Percentiles rank a stretch among this genome's conserved stretches.
Conservation (phyloP, 2,888 invertebrate genomes). For the Aplocera efformata region DNA sequence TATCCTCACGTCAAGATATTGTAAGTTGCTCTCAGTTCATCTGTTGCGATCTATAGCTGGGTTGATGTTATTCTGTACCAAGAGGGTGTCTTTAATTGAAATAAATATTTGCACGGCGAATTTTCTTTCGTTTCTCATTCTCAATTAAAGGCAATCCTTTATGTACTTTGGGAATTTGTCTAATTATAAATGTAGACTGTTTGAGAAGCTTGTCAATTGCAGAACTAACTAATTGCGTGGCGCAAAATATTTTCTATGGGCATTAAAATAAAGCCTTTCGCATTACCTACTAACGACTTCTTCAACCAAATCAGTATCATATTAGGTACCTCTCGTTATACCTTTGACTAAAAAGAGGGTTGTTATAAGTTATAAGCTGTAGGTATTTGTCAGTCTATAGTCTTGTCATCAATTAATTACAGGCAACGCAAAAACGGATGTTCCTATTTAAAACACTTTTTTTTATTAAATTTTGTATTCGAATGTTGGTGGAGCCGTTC, state of each 20-base stretch:
- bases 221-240: constrained; percentile 15
- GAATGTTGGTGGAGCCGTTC: no score
- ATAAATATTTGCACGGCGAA: constrained; percentile 71
- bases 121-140: constrained; percentile 51
- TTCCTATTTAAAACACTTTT: no score
- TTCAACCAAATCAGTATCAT: no score
- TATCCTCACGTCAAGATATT: no score
- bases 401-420: no score
- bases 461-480: no score
- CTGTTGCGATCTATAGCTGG: constrained; percentile 15
- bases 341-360: no score
- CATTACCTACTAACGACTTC: neutral
- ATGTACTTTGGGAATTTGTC: constrained; percentile 27
- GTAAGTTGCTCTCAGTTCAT: no score
- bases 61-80: constrained; percentile 1
- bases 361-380: no score
- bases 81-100: constrained; percentile 59
- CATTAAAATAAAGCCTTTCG: constrained; percentile 8
- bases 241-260: constrained; percentile 2
- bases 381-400: no score
- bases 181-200: constrained; percentile 26
- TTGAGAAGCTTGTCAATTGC: constrained; percentile 23
- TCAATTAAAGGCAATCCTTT: constrained; percentile 41
- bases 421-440: no score
- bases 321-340: no score